Evolutionary conservation across 2,797 vertebrate species (phyloP).

Genomic region (Spatula clypeata): DNA sequence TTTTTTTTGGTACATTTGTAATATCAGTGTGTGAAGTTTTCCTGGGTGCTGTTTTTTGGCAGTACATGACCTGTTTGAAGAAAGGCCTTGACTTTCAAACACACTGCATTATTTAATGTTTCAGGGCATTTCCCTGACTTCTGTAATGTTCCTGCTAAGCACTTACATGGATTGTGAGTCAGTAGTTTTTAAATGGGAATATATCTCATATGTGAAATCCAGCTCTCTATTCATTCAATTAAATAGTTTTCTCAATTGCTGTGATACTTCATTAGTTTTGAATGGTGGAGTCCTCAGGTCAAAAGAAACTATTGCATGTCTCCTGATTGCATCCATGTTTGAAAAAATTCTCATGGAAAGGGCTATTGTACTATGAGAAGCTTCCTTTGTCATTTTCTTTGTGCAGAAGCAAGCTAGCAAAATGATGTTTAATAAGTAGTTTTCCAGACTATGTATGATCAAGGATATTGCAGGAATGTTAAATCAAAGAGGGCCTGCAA

Average conservation of each 20-base stretch:
- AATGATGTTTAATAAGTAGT: background rate
- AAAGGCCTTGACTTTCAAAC: background rate
- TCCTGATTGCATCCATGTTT: background rate
- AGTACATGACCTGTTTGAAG: background rate
- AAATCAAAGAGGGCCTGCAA: background rate
- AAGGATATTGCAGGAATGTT: background rate
- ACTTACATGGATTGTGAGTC: background rate
- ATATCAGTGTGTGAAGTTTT: background rate
- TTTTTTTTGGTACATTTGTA: background rate
- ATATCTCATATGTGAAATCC: background rate
- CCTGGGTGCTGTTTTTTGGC: background rate
- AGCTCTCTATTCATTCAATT: background rate
- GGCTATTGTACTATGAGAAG: background rate
- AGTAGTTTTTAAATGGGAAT: background rate
- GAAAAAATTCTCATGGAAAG: background rate
- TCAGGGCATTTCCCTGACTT: background rate
- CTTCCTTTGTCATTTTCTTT: background rate
- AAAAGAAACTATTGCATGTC: background rate
- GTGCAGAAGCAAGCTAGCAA: background rate
- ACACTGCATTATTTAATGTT: background rate
- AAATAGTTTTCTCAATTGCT: background rate
- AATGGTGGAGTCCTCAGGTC: background rate
- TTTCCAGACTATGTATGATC: background rate
- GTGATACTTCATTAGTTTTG: background rate
- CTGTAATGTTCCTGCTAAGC: background rate